Conservation (phyloP, 2,888 invertebrate genomes). For the Mellilla xanthometata region DNA sequence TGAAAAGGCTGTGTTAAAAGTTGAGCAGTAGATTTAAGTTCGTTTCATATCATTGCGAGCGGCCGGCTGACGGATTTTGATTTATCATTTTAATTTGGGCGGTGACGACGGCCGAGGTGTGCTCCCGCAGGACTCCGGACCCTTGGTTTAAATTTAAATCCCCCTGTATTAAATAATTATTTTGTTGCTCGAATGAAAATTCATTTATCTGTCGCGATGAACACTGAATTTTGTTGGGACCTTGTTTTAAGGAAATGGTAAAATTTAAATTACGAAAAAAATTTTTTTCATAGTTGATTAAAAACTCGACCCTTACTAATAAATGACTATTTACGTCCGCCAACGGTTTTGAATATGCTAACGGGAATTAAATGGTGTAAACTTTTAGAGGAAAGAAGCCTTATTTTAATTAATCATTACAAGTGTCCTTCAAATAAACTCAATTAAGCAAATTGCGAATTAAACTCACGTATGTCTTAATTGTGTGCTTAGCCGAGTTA, state of each 20-base stretch:
- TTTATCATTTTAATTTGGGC: conserved; percentile 80
- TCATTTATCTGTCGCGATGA: conserved; percentile 29
- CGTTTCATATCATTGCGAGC: conserved; percentile 33
- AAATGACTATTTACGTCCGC: too few relatives aligned
- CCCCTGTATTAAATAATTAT: conserved; percentile 63
- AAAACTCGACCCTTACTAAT: too few relatives aligned
- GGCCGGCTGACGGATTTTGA: conserved; percentile 69
- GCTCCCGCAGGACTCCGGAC: conserved; percentile 51
- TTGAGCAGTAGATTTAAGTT: conserved; percentile 27
- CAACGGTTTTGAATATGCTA: not conserved
- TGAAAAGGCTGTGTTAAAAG: conserved; percentile 23
- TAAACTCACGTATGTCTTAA: conserved; percentile 41
- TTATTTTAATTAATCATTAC: not conserved
- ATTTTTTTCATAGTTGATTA: too few relatives aligned
- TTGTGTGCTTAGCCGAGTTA: conserved; percentile 43
- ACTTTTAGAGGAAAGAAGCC: not conserved
- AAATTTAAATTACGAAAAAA: too few relatives aligned
- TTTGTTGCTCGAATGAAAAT: conserved; percentile 51
- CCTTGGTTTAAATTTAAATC: conserved; percentile 65
- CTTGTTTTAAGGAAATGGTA: too few relatives aligned
- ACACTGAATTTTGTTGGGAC: conserved; percentile 3
- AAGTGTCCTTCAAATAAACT: conserved; percentile 21
- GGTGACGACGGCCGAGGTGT: conserved; percentile 65
- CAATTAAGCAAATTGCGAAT: conserved; percentile 34
- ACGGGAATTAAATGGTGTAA: not conserved